These are phyloP conservation scores for Mayetiola destructor DNA, from an alignment of 2,888 invertebrate species.

Conservation along the genomic window DNA sequence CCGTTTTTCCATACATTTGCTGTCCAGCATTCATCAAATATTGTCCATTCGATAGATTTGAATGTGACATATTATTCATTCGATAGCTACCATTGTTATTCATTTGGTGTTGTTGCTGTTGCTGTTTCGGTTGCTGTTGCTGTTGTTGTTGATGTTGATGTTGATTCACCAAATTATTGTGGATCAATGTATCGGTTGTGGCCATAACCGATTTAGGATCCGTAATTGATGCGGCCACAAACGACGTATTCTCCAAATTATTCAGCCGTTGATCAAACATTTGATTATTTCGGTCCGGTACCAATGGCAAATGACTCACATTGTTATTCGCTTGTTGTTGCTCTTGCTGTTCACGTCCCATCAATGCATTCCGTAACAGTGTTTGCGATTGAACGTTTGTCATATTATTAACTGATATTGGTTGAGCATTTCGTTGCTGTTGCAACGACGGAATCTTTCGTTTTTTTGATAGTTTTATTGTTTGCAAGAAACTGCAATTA, in stretches of 20 bases:
- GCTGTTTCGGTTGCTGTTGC: background rate
- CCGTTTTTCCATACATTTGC: background rate
- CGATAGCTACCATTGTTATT: background rate
- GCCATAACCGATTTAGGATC: background rate
- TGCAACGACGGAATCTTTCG: background rate
- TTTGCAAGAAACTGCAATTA: constrained; percentile 23
- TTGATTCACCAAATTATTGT: background rate
- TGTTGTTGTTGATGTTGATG: background rate
- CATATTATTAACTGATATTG: background rate
- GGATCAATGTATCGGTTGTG: background rate
- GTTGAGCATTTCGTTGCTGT: background rate
- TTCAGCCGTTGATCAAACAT: constrained; percentile 1
- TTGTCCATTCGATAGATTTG: background rate
- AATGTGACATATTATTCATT: background rate
- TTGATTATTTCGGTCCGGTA: background rate
- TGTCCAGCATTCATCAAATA: background rate
- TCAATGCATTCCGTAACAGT: background rate
- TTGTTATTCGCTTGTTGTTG: background rate
- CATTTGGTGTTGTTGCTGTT: background rate
- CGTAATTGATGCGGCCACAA: too few relatives aligned
- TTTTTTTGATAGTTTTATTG: constrained; percentile 11
- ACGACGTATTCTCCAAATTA: background rate
- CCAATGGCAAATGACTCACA: background rate
- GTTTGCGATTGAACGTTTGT: background rate
- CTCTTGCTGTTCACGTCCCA: background rate